phyloP scores from a whole-genome alignment of 2,888 invertebrate species.

The Ctena decussata region DNA sequence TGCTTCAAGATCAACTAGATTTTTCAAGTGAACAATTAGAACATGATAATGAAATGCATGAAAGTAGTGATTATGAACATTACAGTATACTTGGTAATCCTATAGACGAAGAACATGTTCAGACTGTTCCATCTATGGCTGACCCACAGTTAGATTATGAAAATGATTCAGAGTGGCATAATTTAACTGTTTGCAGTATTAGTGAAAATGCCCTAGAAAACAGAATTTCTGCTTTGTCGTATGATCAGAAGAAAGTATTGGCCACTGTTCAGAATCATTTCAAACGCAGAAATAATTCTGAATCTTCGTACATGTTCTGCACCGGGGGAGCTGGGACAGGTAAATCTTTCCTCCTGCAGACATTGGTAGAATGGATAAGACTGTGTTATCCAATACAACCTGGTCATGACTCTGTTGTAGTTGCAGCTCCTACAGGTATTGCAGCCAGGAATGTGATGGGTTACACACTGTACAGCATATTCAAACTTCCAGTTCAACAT shows the following conservation, averaged over 20 bases:
- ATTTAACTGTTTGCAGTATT: slow-evolving; percentile 19
- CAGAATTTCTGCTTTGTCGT: slow-evolving; percentile 15
- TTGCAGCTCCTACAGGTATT: slow-evolving; percentile 53
- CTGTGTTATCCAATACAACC: slow-evolving; percentile 15
- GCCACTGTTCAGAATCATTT: slow-evolving; percentile 24
- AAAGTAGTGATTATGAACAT: too few relatives aligned
- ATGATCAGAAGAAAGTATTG: slow-evolving; percentile 42
- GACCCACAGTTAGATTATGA: not conserved
- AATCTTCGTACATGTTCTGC: slow-evolving; percentile 31
- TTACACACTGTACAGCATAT: slow-evolving; percentile 36
- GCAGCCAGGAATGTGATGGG: slow-evolving; percentile 46
- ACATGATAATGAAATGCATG: too few relatives aligned
- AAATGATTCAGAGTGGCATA: slow-evolving; percentile 16
- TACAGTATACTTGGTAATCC: too few relatives aligned
- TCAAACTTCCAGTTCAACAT: slow-evolving; percentile 51
- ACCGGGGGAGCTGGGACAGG: slow-evolving; percentile 51
- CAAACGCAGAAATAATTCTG: not conserved
- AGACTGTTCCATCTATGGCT: too few relatives aligned
- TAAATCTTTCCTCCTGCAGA: slow-evolving; percentile 42
- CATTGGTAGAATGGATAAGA: slow-evolving; percentile 51
- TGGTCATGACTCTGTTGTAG: slow-evolving; percentile 48
- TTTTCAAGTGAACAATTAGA: not conserved
- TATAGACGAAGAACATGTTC: too few relatives aligned
- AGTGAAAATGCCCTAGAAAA: slow-evolving; percentile 17
- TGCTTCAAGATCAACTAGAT: slow-evolving; percentile 22